Evolutionary conservation across 2,797 vertebrate genomes (phyloP), one percentile per base, ranked within the genome.

Genomic region (Tapera naevia): DNA sequence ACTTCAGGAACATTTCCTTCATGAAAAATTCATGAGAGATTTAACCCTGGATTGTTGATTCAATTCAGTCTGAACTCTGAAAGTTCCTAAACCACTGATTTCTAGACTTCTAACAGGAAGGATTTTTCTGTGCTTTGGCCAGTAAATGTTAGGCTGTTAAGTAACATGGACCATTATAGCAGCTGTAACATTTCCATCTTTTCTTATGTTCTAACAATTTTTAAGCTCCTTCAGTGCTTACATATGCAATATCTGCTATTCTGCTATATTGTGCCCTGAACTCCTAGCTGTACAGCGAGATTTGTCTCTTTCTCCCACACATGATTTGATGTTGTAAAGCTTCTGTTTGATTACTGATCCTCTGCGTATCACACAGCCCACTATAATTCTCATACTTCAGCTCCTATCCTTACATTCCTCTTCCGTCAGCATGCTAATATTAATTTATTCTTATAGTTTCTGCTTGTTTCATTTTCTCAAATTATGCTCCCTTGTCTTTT

Each of bases 361-460:
- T 89, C 48, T 80, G 64, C 69, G 65, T 92, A 91, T 91, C 91
- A 91, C 91, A 80, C 65, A 93, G 69, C 79, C 93, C 88, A 91
- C 90, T 87, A 54, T 18, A 85, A 86, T 65, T 85, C 72, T 85
- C 88, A 89, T 93, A 48, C 37, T 83, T 92, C 88, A 87, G 50
- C 65, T 92, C 43, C 37, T 93, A 72, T 90, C 86, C 79, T 93
- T 71, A 94, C 45, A 91, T 89, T 85, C 76, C 78, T 43, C 54
- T 67, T 86, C 91, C 93, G 50, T 56, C 81, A 93, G 82, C 39
- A 28, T 62, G 32, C 28, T 78, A 83, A 89, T 43, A 70, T 56
- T 91, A 92, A 93, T 91, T 95, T 91, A 87, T 78, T 33, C 72
- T 88, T 80, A 69, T 61, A 88, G 51, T 74, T 95, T 91, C 85